These are phyloP conservation scores for Proctacanthus coquilletti DNA, from an alignment of 1,140 invertebrate species.

Conservation along the genomic window DNA sequence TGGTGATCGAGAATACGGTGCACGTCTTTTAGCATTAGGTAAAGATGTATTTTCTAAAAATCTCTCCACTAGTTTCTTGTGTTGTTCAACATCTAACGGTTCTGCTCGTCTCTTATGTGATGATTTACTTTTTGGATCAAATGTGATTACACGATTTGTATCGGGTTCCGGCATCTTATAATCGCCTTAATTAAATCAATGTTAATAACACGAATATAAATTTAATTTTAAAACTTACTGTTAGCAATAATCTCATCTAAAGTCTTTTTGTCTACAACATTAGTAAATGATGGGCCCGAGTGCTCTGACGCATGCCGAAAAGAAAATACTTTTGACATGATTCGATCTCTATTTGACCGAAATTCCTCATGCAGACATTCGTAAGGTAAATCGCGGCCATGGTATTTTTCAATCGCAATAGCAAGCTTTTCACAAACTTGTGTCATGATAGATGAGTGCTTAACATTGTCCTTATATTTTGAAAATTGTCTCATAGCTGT, in stretches of 20 bases:
- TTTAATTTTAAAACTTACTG: neutral
- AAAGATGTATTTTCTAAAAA: neutral
- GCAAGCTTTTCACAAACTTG: slow-evolving; percentile 17
- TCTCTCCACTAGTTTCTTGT: neutral
- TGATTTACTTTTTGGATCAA: neutral
- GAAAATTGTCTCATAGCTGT: slow-evolving; percentile 20
- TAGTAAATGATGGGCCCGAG: slow-evolving; percentile 18
- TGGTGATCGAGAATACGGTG: no score
- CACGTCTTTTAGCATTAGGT: neutral
- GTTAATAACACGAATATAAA: no score
- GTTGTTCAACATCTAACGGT: neutral
- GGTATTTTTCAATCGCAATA: slow-evolving; percentile 19
- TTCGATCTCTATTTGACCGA: slow-evolving; percentile 10
- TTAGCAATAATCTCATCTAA: slow-evolving; percentile 12
- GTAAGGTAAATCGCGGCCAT: slow-evolving; percentile 16
- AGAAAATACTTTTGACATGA: slow-evolving; percentile 14
- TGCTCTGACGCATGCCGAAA: slow-evolving; percentile 18
- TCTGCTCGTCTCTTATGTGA: neutral
- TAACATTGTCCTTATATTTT: neutral
- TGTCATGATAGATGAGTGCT: slow-evolving; percentile 9
- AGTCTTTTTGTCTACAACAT: slow-evolving; percentile 18
- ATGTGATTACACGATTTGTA: no score
- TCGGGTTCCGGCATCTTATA: no score
- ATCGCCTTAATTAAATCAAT: no score
- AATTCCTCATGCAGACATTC: slow-evolving; percentile 17